These are phyloP conservation scores for Eupithecia dodoneata DNA, from an alignment of 2,888 invertebrate species.

Conservation along the genomic window DNA sequence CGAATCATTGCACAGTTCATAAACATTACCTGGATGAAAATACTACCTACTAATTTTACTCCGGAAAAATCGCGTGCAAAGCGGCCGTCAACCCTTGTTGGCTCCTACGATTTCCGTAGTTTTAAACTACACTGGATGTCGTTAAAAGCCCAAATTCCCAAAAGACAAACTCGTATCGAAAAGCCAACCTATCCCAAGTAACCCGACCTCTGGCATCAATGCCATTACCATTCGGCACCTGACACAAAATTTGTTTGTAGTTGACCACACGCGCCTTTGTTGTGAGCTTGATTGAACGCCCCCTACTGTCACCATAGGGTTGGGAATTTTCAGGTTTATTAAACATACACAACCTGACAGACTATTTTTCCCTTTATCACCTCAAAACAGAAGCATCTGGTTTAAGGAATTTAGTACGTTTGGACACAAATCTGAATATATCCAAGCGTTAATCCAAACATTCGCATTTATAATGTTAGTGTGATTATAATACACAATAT, in stretches of 20 bases:
- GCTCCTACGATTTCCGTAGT: neutral
- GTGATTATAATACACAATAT: neutral
- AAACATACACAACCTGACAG: neutral
- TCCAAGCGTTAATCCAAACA: neutral
- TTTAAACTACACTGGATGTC: neutral
- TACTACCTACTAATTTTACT: neutral
- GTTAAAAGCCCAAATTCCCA: neutral
- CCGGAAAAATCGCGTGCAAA: neutral
- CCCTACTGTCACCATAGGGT: neutral
- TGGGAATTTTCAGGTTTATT: neutral
- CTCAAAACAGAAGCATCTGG: neutral
- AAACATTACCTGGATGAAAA: neutral
- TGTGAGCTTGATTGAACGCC: neutral
- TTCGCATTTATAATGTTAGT: neutral
- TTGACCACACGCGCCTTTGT: conserved; percentile 4
- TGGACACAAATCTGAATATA: neutral
- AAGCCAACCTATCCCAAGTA: neutral
- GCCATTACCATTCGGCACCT: neutral
- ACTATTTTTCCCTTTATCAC: neutral
- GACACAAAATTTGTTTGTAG: neutral
- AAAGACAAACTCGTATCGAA: neutral
- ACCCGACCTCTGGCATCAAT: neutral
- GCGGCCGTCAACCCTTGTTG: neutral
- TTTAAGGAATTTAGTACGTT: neutral
- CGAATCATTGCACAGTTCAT: neutral